Conservation (phyloP, 2,113 vertebrate species). For the Melierax canorus region DNA sequence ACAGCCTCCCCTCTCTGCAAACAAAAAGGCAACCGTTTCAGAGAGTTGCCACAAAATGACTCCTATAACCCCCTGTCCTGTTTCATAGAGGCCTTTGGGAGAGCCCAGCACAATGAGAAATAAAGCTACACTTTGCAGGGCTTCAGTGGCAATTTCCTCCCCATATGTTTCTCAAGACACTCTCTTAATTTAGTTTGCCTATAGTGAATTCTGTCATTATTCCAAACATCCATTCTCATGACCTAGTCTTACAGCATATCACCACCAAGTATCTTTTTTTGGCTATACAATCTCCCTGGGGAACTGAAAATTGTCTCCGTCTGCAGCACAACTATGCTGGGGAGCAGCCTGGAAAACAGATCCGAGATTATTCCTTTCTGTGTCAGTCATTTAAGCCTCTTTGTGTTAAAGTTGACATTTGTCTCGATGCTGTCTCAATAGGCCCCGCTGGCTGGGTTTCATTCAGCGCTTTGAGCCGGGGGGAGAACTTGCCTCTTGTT, state of each 20-base stretch:
- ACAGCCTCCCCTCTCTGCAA: neutral
- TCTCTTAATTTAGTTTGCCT: constrained; percentile 62
- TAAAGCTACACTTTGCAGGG: constrained; percentile 15
- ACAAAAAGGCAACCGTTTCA: constrained; percentile 23
- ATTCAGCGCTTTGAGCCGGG: constrained; percentile 40
- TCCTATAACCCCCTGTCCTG: neutral
- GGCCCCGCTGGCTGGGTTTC: constrained; percentile 38
- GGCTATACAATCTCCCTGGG: constrained; percentile 53
- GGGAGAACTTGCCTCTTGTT: constrained; percentile 27
- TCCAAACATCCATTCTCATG: constrained; percentile 63
- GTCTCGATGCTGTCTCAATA: constrained; percentile 61
- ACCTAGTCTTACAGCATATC: constrained; percentile 42
- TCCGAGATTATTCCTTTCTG: constrained; percentile 61
- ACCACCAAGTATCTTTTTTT: constrained; percentile 56
- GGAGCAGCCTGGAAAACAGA: constrained; percentile 68
- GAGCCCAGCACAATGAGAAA: constrained; percentile 13
- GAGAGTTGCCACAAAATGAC: neutral
- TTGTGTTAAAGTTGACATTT: constrained; percentile 69
- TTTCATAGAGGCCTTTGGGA: constrained; percentile 13
- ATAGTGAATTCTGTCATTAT: constrained; percentile 57
- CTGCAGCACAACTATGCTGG: constrained; percentile 45
- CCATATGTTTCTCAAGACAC: constrained; percentile 55
- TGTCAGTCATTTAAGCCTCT: constrained; percentile 67
- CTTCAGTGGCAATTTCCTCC: constrained; percentile 60
- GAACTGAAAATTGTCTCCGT: constrained; percentile 54